A percentile compares a stretch with the other conserved stretches of the same genome.
These are phyloP conservation scores for Oenanthe melanoleuca DNA, from an alignment of 2,113 vertebrate species.

Conservation along the genomic window DNA sequence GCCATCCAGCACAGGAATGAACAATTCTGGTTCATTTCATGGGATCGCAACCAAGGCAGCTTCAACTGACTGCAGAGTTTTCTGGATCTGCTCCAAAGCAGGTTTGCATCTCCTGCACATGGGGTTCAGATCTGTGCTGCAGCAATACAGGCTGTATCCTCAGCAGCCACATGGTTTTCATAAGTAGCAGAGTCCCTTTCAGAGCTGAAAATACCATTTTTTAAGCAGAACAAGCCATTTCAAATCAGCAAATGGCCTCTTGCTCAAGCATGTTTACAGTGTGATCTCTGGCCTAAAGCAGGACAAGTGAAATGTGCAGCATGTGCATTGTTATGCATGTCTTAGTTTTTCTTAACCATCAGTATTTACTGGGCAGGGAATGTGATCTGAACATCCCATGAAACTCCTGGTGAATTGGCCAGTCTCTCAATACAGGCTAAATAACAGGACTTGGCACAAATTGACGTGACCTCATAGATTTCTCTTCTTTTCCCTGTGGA, in stretches of 20 bases:
- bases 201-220: background rate
- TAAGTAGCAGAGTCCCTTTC: background rate
- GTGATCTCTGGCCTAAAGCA: background rate
- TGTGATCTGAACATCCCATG: background rate
- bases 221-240: background rate
- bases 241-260: background rate
- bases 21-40: background rate
- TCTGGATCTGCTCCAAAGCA: background rate
- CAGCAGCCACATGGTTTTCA: background rate
- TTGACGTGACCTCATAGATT: background rate
- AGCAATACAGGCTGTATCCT: background rate
- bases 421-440: background rate
- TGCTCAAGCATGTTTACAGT: rapidly evolving
- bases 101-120: background rate
- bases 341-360: background rate
- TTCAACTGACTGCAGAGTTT: background rate
- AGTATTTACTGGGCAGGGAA: background rate
- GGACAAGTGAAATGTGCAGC: background rate
- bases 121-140: background rate
- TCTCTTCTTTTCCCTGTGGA: background rate
- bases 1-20: background rate
- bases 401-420: background rate
- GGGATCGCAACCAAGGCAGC: rapidly evolving
- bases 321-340: rapidly evolving
- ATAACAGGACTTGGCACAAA: background rate